A percentile compares a stretch with the other conserved stretches of the same genome.
These are phyloP conservation scores for Tipula confusa DNA, from an alignment of 2,888 invertebrate genomes.

Conservation along the genomic window DNA sequence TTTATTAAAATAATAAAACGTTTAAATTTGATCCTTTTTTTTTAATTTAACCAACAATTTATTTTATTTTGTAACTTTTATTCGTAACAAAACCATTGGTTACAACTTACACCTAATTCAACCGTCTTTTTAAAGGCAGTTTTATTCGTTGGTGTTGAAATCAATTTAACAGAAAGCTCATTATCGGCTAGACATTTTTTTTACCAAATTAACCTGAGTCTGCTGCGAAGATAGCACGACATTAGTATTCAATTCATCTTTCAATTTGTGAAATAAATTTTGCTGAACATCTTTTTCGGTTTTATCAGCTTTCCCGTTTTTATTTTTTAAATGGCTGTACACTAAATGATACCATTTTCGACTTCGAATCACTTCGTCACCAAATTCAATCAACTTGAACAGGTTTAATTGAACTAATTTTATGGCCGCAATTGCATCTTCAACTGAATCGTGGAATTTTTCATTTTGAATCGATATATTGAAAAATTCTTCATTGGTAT, in stretches of 20 bases:
- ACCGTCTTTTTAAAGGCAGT: slow-evolving; percentile 54
- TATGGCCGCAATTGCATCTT: slow-evolving; percentile 83
- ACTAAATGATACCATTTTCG: slow-evolving; percentile 43
- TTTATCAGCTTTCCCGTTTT: neutral
- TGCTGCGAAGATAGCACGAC: slow-evolving; percentile 43
- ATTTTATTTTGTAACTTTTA: no score
- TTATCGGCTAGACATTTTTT: slow-evolving; percentile 40
- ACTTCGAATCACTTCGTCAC: slow-evolving; percentile 66
- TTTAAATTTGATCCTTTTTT: no score
- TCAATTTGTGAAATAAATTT: slow-evolving; percentile 41
- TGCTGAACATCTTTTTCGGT: neutral
- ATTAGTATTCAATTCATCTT: slow-evolving; percentile 44
- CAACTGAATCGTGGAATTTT: slow-evolving; percentile 73
- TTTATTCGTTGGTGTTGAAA: slow-evolving; percentile 42
- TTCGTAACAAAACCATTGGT: slow-evolving; percentile 46
- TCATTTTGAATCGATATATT: slow-evolving; percentile 70
- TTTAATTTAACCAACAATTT: no score
- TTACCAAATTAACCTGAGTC: slow-evolving; percentile 40
- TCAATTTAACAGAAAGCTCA: slow-evolving; percentile 10
- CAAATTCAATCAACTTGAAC: slow-evolving; percentile 68
- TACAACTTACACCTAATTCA: slow-evolving; percentile 48
- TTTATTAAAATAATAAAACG: no score
- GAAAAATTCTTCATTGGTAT: slow-evolving; percentile 61
- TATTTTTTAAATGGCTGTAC: neutral
- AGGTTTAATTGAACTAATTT: slow-evolving; percentile 86